Base-by-base conservation (phyloP, 2,797 vertebrate species). In the Trachurus trachurus region DNA sequence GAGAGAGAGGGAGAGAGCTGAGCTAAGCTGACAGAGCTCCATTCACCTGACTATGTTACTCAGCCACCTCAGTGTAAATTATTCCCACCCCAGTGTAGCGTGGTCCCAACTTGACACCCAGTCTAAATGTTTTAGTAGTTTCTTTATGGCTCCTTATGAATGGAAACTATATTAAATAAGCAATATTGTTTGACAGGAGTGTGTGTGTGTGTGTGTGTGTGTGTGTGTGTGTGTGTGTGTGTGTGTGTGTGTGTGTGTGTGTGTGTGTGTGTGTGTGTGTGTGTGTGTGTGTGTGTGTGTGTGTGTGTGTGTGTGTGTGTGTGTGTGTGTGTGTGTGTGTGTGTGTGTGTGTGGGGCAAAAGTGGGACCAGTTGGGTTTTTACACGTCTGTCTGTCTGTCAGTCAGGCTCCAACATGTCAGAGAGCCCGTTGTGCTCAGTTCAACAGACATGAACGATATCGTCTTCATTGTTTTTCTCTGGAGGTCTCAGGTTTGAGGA, bases 111-210 rank as follows among this genome's bases (percentile, higher is more conserved):
- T 50, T 78, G 67, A 87, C 72, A 91, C 86, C 75, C 31, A 37
- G 19, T 66, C 53, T 88, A 81, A 82, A 86, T 86, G 76, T 88
- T 91, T 82, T 61, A 86, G 61, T 66, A 63, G 71, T 34, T 60
- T 60, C 59, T 21, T 65, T 79, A 53, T 73, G 40, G 42, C 49
- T 17, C 45, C 15, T 66, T 39, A 0, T 52, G 42, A 61, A 22
- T 80, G 77, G 44, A 84, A 76, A 78, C 67, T 4, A 21, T 31
- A 47, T 67, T 42, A 54, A 29, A 2, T 17, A 9, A 19, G 13
- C 17, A 54, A 11, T 37, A 34, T 59, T 66, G 21, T 40, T 2
- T 67, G 50, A 64, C 45, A 26, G 26, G 26, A 26, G 26, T n/a
- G n/a, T n/a, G n/a, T n/a, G n/a, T n/a, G n/a, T n/a, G n/a, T n/a